phyloP scores from a whole-genome alignment of 2,888 invertebrate genomes.

The Cantharis rufa region DNA sequence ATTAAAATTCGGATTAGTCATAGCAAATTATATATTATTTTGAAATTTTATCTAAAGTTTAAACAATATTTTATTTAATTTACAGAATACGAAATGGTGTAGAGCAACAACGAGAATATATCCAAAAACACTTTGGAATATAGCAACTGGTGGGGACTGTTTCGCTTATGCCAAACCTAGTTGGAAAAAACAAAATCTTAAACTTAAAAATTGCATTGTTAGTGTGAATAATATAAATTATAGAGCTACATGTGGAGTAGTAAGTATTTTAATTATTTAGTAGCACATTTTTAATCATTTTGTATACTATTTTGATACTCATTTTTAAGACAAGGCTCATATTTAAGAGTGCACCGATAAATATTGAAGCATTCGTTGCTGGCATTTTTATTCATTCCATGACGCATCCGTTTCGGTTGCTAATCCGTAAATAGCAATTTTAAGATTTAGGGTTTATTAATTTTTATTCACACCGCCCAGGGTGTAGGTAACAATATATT shows the following conservation, averaged over 20 bases:
- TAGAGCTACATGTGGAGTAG: not conserved
- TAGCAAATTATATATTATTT: not conserved
- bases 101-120: constrained; percentile 21
- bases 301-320: no score
- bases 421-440: no score
- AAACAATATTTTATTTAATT: not conserved
- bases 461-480: no score
- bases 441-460: no score
- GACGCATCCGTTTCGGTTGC: no score
- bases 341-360: no score
- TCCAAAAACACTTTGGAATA: constrained; percentile 19
- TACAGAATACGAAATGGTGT: constrained; percentile 13
- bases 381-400: no score
- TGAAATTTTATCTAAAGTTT: no score
- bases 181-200: constrained; percentile 7
- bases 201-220: not conserved
- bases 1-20: not conserved
- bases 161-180: constrained; percentile 6
- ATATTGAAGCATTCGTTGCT: no score
- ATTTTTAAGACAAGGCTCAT: no score
- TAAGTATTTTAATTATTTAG: constrained; percentile 1
- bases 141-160: constrained; percentile 22
- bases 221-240: not conserved
- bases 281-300: no score
- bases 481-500: no score